Base-by-base conservation (phyloP, 2,113 vertebrate species). In the Lucifuga dentata region DNA sequence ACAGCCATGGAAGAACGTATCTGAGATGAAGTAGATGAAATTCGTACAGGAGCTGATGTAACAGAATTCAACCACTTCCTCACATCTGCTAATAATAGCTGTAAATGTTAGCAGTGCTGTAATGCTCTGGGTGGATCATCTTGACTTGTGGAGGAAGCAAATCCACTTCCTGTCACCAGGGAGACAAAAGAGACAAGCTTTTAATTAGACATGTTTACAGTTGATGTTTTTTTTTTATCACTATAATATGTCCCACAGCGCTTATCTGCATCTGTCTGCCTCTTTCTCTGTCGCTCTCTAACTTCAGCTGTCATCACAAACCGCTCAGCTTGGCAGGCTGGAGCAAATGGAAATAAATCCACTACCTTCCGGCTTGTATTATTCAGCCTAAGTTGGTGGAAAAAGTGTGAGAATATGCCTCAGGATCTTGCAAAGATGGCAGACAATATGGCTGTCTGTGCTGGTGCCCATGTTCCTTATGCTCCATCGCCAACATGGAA, bases 141-240 rank as follows among this genome's bases (percentile, higher is more conserved):
- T 46, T 53, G 82, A 73, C 67, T 73, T 5, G 36, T 52, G 58
- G 77, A 65, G 81, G 66, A 76, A 74, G 45, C 65, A 46, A n/a
- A 76, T 86, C 78, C 63, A 24, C 72, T 76, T 78, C 68, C 83
- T 85, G 78, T 68, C 83, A 72, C 77, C 38, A 44, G 79, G 61
- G 81, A 80, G 61, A 76, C 68, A 60, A 75, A 84, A 70, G 72
- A 78, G 75, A 86, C 40, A 32, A 75, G 76, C 83, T 83, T 91
- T 91, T 91, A 91, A 91, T 91, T 86, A 72, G 70, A 62, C 76
- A 73, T 85, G 76, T 87, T 88, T 89, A 85, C 77, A 75, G 85
- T 73, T 85, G 86, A n/a, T n/a, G n/a, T n/a, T n/a, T n/a, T 90
- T 87, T 80, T 88, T 84, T 59, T 64, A 81, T 89, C 86, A 80